These are phyloP conservation scores for Venustaconcha ellipsiformis DNA, from an alignment of 1,140 invertebrate species.

Conservation along the genomic window DNA sequence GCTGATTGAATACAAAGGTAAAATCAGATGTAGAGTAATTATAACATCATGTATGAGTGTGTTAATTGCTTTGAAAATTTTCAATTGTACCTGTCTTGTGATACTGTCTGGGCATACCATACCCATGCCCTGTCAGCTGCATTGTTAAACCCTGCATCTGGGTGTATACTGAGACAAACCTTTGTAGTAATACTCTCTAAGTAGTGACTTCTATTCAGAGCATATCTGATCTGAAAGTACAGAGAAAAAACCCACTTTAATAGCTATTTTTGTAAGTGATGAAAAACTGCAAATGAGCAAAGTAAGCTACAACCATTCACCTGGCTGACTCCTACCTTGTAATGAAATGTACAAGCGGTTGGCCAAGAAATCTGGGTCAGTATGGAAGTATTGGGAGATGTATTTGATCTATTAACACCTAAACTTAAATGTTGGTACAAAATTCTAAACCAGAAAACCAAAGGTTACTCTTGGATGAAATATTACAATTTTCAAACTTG, in stretches of 20 bases:
- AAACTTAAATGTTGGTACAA: too few species aligned
- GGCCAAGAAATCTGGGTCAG: too few species aligned
- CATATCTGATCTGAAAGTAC: neutral
- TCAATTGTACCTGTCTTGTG: conserved; percentile 23
- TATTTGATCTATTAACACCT: too few species aligned
- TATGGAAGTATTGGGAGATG: too few species aligned
- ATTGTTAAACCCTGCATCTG: conserved; percentile 38
- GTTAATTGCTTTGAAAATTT: neutral
- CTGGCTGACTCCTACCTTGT: too few species aligned
- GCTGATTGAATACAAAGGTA: too few species aligned
- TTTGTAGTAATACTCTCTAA: neutral
- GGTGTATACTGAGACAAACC: neutral
- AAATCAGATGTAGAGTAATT: neutral
- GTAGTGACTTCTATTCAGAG: neutral
- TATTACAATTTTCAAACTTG: too few species aligned
- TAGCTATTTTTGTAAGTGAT: neutral
- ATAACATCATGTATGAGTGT: neutral
- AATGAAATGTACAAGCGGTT: too few species aligned
- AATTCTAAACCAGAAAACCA: too few species aligned
- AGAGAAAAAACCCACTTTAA: neutral
- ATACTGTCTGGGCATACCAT: conserved; percentile 36
- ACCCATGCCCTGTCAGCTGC: conserved; percentile 40
- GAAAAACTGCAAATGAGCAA: too few species aligned
- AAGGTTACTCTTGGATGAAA: too few species aligned
- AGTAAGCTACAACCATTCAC: too few species aligned